These are phyloP conservation scores for Apodemus agrarius DNA, from an alignment of 2,797 vertebrate genomes.

Conservation along the genomic window DNA sequence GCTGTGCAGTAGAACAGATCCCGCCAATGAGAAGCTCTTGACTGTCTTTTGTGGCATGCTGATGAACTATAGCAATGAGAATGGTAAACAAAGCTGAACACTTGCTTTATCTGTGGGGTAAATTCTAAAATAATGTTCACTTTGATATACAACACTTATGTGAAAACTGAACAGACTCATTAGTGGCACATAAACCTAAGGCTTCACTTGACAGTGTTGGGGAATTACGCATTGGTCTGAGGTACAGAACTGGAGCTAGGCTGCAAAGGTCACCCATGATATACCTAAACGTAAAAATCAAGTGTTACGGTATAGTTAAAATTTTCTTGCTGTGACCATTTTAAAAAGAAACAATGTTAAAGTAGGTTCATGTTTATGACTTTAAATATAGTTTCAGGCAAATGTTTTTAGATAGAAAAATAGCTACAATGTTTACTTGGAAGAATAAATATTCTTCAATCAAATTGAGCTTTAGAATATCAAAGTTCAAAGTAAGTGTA, in stretches of 20 bases:
- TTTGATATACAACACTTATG: conserved; percentile 57
- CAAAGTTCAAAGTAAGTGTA: conserved; percentile 29
- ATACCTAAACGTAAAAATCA: not conserved
- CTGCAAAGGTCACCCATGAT: conserved; percentile 29
- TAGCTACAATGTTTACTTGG: conserved; percentile 48
- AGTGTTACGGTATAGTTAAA: not conserved
- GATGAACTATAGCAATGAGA: conserved; percentile 99
- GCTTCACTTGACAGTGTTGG: conserved; percentile 53
- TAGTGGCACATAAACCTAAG: conserved; percentile 14
- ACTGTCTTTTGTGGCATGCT: conserved; percentile 99
- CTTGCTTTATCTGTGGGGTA: conserved; percentile 88
- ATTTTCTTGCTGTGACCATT: conserved; percentile 47
- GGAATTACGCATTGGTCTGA: conserved; percentile 60
- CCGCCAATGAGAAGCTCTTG: conserved; percentile 99
- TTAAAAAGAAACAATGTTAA: conserved; percentile 13
- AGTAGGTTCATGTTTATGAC: conserved; percentile 39
- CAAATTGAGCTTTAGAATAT: conserved; percentile 45
- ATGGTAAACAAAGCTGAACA: conserved; percentile 95
- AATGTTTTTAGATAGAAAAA: conserved; percentile 35
- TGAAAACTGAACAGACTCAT: conserved; percentile 69
- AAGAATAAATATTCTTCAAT: conserved; percentile 26
- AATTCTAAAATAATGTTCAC: conserved; percentile 69
- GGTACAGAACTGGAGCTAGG: conserved; percentile 43
- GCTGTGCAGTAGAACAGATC: conserved; percentile 97
- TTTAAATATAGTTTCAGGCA: conserved; percentile 50